phyloP scores from a whole-genome alignment of 2,888 invertebrate species.

The Drosophila diplacantha region DNA sequence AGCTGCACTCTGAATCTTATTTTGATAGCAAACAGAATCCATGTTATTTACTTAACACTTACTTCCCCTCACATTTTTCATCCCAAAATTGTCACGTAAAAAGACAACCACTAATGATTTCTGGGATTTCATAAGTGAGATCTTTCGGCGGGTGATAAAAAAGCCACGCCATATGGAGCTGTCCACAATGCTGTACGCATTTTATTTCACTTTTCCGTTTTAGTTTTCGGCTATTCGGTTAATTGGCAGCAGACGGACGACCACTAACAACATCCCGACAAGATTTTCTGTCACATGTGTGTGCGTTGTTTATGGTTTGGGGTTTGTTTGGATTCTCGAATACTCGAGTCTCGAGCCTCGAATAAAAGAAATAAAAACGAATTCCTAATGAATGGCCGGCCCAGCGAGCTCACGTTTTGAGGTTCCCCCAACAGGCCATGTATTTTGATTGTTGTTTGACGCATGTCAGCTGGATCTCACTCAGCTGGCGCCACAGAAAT shows the following conservation, averaged over 20 bases:
- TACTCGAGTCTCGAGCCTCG: background rate
- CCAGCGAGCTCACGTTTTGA: slow-evolving; percentile 66
- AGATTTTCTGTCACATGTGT: slow-evolving; percentile 51
- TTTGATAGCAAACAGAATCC: too few species aligned
- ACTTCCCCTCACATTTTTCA: background rate
- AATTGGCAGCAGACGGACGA: slow-evolving; percentile 57
- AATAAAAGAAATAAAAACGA: slow-evolving; percentile 50
- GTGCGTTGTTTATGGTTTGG: slow-evolving; percentile 15
- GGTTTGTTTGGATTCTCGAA: slow-evolving; percentile 54
- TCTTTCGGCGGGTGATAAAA: slow-evolving; percentile 51
- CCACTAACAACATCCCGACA: slow-evolving; percentile 57
- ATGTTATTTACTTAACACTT: background rate
- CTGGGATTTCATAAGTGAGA: slow-evolving; percentile 67
- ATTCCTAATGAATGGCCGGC: slow-evolving; percentile 70
- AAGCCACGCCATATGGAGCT: slow-evolving; percentile 47
- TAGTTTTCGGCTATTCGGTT: slow-evolving; percentile 46
- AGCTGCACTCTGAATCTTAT: background rate
- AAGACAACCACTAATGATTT: slow-evolving; percentile 58
- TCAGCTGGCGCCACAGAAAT: slow-evolving; percentile 67
- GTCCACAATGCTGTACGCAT: slow-evolving; percentile 28
- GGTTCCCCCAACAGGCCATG: slow-evolving; percentile 44
- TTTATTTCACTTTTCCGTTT: slow-evolving; percentile 37
- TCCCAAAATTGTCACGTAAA: slow-evolving; percentile 23
- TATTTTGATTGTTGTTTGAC: slow-evolving; percentile 71
- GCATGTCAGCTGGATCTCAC: slow-evolving; percentile 60